Percentiles rank a stretch among this genome's conserved stretches.
Conservation (phyloP, 2,113 vertebrate species). For the Crotalus helleri region DNA sequence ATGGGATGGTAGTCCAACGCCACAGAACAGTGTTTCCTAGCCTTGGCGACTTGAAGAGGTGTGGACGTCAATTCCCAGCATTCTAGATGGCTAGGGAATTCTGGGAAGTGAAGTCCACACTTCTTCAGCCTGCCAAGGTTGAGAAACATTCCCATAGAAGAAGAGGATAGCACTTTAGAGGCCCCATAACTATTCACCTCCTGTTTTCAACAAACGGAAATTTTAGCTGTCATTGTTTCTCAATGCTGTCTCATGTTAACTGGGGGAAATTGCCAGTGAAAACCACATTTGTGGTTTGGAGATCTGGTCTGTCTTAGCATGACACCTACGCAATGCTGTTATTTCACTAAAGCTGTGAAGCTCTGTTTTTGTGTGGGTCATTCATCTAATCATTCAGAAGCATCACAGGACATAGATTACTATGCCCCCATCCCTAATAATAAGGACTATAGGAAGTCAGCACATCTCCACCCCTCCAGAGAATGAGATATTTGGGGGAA, state of each 20-base stretch:
- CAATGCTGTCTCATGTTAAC: neutral
- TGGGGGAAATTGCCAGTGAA: neutral
- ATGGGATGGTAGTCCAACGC: neutral
- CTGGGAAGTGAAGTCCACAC: neutral
- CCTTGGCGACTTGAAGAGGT: neutral
- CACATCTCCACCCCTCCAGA: too few relatives aligned
- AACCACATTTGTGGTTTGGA: neutral
- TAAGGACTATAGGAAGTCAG: neutral
- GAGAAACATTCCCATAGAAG: neutral
- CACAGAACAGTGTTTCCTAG: neutral
- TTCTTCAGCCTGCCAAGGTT: neutral
- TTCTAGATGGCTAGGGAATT: neutral
- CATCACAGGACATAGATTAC: neutral
- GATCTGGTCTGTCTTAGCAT: neutral
- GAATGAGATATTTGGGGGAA: too few relatives aligned
- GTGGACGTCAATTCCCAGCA: neutral
- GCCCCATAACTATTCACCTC: neutral
- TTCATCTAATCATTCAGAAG: neutral
- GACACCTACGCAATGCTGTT: neutral
- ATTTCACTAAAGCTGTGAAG: neutral
- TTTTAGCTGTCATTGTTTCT: neutral
- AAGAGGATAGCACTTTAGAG: neutral
- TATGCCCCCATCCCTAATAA: neutral
- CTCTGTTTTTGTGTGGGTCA: neutral
- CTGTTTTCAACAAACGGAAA: neutral